Percentiles rank a stretch among this genome's conserved stretches.
phyloP scores from a whole-genome alignment of 2,888 invertebrate species.

The Drosophila paranaensis region DNA sequence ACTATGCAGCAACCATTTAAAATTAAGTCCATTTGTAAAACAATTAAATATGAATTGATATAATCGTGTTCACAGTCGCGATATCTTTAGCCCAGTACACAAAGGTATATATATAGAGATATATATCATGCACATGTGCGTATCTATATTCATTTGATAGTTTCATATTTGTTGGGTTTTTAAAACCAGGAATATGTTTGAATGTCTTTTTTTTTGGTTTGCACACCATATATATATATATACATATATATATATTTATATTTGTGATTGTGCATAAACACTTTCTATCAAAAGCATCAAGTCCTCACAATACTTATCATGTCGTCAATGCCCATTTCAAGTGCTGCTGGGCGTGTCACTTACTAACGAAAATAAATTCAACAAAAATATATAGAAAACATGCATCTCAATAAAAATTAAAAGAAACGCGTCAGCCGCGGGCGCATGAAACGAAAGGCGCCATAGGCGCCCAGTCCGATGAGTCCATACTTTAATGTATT shows the following conservation, averaged over 20 bases:
- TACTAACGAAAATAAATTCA: slow-evolving; percentile 48
- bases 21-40: slow-evolving; percentile 23
- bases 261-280: slow-evolving; percentile 60
- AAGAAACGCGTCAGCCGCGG: slow-evolving; percentile 82
- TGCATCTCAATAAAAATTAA: slow-evolving; percentile 66
- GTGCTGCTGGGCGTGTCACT: slow-evolving; percentile 22
- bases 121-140: slow-evolving; percentile 18
- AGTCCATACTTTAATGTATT: slow-evolving; percentile 85
- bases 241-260: slow-evolving; percentile 34
- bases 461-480: slow-evolving; percentile 84
- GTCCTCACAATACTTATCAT: slow-evolving; percentile 67
- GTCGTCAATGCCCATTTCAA: slow-evolving; percentile 31
- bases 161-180: slow-evolving; percentile 45
- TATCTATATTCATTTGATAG: slow-evolving; percentile 22
- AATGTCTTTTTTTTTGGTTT: slow-evolving; percentile 50
- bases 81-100: slow-evolving; percentile 20
- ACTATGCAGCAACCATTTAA: slow-evolving; percentile 24
- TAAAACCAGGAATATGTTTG: slow-evolving; percentile 70
- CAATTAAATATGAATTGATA: slow-evolving; percentile 34
- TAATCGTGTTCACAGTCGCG: slow-evolving; percentile 42
- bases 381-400: slow-evolving; percentile 48
- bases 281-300: slow-evolving; percentile 73
- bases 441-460: slow-evolving; percentile 79
- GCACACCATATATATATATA: slow-evolving; percentile 16
- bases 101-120: background rate